These are phyloP conservation scores for Philopedon plagiatum DNA, from an alignment of 2,888 invertebrate species.

Conservation along the genomic window DNA sequence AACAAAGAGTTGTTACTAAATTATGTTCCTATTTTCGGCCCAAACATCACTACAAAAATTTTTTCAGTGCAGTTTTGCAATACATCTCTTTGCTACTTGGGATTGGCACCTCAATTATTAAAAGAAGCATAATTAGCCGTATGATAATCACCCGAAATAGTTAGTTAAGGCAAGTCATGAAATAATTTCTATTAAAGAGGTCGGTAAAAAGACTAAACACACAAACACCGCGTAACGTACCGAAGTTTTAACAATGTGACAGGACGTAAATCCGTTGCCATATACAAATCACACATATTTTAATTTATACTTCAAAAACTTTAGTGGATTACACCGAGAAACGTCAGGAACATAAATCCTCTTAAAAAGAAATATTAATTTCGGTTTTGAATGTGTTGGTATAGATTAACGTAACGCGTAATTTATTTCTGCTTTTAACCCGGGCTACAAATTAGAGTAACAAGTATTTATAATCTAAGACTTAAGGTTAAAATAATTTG, in stretches of 20 bases:
- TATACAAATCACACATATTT: constrained; percentile 31
- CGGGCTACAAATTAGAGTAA: background rate
- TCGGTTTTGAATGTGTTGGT: constrained; percentile 28
- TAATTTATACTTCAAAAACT: constrained; percentile 27
- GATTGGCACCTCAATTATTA: too few species aligned
- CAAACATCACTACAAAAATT: too few species aligned
- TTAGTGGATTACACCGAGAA: constrained; percentile 33
- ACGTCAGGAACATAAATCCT: constrained; percentile 34
- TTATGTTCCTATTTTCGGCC: too few species aligned
- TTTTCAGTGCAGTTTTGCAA: too few species aligned
- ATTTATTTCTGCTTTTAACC: constrained; percentile 21
- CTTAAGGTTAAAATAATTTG: background rate
- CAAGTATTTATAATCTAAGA: constrained; percentile 2
- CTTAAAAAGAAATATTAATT: constrained; percentile 38
- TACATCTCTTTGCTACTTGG: too few species aligned
- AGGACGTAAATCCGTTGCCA: constrained; percentile 9
- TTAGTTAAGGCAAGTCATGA: too few species aligned
- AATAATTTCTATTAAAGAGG: too few species aligned
- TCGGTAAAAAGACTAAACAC: background rate
- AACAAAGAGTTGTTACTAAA: too few species aligned
- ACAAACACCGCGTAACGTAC: background rate
- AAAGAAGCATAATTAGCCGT: too few species aligned
- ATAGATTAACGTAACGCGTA: constrained; percentile 25
- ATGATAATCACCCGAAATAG: too few species aligned
- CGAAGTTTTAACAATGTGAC: constrained; percentile 5